Percentiles rank a stretch among this genome's conserved stretches.
Evolutionary conservation across 2,888 invertebrate genomes (phyloP).

Genomic region (Venusia cambrica): DNA sequence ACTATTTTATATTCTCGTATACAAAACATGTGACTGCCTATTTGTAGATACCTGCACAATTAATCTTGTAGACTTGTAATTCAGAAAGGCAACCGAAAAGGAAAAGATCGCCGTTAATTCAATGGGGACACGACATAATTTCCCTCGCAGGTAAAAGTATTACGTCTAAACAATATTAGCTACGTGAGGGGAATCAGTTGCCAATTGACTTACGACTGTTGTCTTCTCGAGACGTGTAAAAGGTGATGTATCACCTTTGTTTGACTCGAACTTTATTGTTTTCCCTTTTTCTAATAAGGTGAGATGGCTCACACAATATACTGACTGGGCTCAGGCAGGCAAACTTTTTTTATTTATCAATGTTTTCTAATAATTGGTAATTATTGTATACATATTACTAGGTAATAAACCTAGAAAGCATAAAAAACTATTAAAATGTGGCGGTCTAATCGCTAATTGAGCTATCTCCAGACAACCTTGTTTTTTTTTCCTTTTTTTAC

Average conservation of each 20-base stretch:
- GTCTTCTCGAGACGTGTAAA: conserved; percentile 26
- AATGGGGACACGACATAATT: conserved; percentile 60
- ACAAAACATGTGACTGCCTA: neutral
- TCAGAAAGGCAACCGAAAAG: conserved; percentile 21
- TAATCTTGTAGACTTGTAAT: conserved; percentile 4
- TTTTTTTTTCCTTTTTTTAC: too few species aligned
- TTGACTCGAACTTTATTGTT: conserved; percentile 33
- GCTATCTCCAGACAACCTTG: too few species aligned
- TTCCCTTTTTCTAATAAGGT: conserved; percentile 33
- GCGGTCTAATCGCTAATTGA: too few species aligned
- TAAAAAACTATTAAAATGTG: too few species aligned
- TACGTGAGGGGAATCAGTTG: conserved; percentile 58
- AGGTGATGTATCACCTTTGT: conserved; percentile 31
- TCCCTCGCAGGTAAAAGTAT: conserved; percentile 63
- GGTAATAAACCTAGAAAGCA: too few species aligned
- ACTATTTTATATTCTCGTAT: too few species aligned
- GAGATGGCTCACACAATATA: too few species aligned
- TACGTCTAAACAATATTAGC: conserved; percentile 66
- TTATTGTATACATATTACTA: too few species aligned
- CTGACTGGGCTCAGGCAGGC: too few species aligned
- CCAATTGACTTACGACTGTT: conserved; percentile 49
- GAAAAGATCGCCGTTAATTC: conserved; percentile 50
- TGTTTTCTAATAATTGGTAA: too few species aligned
- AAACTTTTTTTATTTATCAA: too few species aligned
- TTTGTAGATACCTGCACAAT: neutral